phyloP scores from a whole-genome alignment of 2,888 invertebrate genomes.

The Harmothoe impar region DNA sequence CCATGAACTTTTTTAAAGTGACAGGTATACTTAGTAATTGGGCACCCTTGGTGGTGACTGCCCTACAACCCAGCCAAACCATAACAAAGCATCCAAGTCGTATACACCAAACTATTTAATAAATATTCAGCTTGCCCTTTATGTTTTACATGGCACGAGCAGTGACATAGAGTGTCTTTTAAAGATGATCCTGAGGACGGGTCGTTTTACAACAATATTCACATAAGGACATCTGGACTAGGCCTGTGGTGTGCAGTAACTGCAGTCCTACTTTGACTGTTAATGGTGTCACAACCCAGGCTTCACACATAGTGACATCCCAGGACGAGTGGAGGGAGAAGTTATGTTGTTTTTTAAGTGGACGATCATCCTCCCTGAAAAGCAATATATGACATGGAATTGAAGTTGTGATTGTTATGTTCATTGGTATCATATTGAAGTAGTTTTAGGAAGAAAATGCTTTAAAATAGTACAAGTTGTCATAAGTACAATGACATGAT shows the following conservation, averaged over 20 bases:
- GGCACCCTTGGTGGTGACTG: too few species aligned
- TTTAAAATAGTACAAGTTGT: too few species aligned
- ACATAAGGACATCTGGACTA: too few species aligned
- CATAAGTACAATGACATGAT: too few species aligned
- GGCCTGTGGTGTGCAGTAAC: too few species aligned
- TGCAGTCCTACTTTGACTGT: neutral
- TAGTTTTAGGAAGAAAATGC: too few species aligned
- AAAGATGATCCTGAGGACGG: neutral
- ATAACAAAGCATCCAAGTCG: too few species aligned
- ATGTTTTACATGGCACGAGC: neutral
- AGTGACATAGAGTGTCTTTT: neutral
- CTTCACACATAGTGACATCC: conserved; percentile 49
- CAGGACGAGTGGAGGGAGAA: neutral
- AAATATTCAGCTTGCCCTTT: conserved; percentile 6
- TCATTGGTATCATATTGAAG: too few species aligned
- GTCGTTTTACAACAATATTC: neutral
- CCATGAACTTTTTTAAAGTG: too few species aligned
- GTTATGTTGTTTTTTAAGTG: conserved; percentile 77
- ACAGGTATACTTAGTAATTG: too few species aligned
- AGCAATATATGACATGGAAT: neutral
- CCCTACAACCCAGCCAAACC: too few species aligned
- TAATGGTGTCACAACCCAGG: conserved; percentile 20
- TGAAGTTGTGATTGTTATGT: too few species aligned
- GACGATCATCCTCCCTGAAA: conserved; percentile 78
- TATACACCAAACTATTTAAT: neutral